Conservation (phyloP, 1,140 invertebrate species). For the Latrodectus geometricus region DNA sequence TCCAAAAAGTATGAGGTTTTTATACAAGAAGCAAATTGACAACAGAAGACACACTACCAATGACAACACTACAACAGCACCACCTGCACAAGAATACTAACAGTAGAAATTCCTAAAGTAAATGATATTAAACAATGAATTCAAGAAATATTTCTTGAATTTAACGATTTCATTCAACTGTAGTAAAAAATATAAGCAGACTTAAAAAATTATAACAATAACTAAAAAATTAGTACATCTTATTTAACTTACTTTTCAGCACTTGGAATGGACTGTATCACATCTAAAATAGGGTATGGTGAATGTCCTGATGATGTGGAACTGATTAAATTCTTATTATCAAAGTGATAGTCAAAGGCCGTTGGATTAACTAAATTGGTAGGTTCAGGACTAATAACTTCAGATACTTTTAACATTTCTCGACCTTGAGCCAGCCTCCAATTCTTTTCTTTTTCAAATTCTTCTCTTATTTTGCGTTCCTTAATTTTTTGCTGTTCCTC, state of each 20-base stretch:
- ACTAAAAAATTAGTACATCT: not conserved
- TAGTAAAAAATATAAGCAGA: too few relatives aligned
- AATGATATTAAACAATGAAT: too few relatives aligned
- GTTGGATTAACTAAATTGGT: not conserved
- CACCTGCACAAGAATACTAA: too few relatives aligned
- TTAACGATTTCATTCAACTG: too few relatives aligned
- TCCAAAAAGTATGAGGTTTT: too few relatives aligned
- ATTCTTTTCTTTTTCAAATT: constrained; percentile 60
- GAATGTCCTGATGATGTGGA: not conserved
- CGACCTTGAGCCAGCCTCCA: constrained; percentile 34
- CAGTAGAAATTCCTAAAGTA: too few relatives aligned
- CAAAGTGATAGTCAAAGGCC: not conserved
- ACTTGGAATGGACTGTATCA: constrained; percentile 7
- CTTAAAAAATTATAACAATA: too few relatives aligned
- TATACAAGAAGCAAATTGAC: too few relatives aligned
- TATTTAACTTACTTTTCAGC: constrained; percentile 21
- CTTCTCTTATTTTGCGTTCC: constrained; percentile 15
- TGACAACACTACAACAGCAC: too few relatives aligned
- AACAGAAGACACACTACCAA: too few relatives aligned
- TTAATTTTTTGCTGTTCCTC: constrained; percentile 55
- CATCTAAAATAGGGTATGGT: constrained; percentile 3
- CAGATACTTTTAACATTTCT: constrained; percentile 26
- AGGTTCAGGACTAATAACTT: constrained; percentile 13
- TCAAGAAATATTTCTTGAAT: too few relatives aligned
- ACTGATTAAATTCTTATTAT: not conserved